phyloP scores from a whole-genome alignment of 53 echinoderm and acorn worm species.

The Holothuria scabra region DNA sequence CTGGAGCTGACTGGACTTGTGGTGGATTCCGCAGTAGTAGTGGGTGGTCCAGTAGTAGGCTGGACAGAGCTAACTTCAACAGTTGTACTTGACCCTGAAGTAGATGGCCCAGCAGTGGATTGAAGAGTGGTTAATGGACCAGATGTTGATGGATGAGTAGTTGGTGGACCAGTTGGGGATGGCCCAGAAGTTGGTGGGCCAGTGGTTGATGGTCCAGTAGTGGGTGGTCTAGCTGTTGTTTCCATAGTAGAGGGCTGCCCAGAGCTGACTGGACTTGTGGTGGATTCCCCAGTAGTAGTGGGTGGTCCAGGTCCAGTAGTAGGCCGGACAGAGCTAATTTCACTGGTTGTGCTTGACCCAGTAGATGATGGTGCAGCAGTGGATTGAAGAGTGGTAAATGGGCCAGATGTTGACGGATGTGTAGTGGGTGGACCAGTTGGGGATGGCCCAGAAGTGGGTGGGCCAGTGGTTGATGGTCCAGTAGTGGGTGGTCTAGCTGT shows the following conservation, averaged over 20 bases:
- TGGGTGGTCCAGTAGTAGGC: background rate
- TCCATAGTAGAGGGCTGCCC: background rate
- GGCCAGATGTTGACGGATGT: background rate
- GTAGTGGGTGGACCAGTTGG: background rate
- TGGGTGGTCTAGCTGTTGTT: slow-evolving; percentile 15
- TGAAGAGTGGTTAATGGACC: background rate
- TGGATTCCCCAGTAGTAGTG: background rate
- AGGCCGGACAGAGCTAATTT: background rate
- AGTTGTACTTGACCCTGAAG: background rate
- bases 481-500: background rate
- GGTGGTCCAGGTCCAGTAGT: background rate
- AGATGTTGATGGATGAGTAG: background rate
- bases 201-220: slow-evolving; percentile 21
- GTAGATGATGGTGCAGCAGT: background rate
- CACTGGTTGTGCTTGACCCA: background rate
- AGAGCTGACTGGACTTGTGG: background rate
- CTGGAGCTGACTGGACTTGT: background rate
- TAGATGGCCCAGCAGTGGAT: slow-evolving; percentile 26
- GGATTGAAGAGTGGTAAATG: background rate
- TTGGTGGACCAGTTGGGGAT: slow-evolving; percentile 10
- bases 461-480: background rate
- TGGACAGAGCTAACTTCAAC: background rate
- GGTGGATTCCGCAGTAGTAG: no score
- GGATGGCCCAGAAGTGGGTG: slow-evolving; percentile 19
- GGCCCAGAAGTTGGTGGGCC: background rate